phyloP scores from a whole-genome alignment of 2,113 vertebrate genomes.

The Lynx canadensis region DNA sequence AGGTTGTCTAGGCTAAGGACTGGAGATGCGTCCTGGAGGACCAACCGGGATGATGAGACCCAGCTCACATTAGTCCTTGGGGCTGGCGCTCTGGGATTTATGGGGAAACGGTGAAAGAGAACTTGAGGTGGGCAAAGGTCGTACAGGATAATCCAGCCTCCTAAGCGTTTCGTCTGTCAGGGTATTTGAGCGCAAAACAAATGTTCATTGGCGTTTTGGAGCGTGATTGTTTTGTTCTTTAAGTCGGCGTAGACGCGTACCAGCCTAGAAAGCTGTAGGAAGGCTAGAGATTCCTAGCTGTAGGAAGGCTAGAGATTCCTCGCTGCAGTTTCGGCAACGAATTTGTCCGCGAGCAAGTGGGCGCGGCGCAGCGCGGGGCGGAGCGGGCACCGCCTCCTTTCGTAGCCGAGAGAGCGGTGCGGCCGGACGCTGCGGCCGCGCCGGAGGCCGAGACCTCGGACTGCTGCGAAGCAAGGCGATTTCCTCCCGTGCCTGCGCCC shows the following conservation, averaged over 20 bases:
- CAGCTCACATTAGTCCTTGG: neutral
- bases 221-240: neutral
- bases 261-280: neutral
- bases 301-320: neutral
- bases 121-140: neutral
- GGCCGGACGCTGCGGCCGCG: neutral
- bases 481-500: neutral
- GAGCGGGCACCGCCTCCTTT: slow-evolving; percentile 71
- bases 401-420: accelerated
- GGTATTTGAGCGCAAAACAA: neutral
- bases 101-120: neutral
- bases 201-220: neutral
- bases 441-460: neutral
- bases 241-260: neutral
- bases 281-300: neutral
- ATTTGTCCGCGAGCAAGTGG: slow-evolving; percentile 25
- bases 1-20: neutral
- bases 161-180: neutral
- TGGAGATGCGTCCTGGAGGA: neutral
- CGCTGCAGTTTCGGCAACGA: neutral
- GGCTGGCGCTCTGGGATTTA: slow-evolving; percentile 11
- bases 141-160: neutral
- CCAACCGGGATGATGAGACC: neutral
- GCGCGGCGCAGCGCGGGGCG: slow-evolving; percentile 52
- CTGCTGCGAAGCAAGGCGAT: neutral